Conservation (phyloP, 2,888 invertebrate genomes). For the Mesochorus sp. region DNA sequence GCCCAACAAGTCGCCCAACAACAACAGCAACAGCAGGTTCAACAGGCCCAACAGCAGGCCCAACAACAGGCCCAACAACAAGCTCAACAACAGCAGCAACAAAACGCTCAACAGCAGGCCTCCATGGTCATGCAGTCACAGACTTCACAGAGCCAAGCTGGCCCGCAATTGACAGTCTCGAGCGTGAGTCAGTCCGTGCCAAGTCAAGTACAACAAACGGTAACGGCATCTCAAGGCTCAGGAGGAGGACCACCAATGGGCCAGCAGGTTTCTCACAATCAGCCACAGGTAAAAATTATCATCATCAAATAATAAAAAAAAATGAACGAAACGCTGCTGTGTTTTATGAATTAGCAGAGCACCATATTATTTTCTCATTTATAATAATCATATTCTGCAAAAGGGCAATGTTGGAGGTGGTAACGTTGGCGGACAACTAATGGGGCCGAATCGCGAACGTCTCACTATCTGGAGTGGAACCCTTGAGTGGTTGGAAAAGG, state of each 20-base stretch:
- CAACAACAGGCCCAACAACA: constrained; percentile 77
- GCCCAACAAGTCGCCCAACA: constrained; percentile 70
- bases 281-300: constrained; percentile 70
- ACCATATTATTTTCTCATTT: not conserved
- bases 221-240: constrained; percentile 75
- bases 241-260: constrained; percentile 72
- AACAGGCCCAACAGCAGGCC: constrained; percentile 75
- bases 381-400: no score
- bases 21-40: constrained; percentile 70
- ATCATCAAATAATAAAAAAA: no score
- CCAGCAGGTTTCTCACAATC: constrained; percentile 74
- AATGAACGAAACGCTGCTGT: no score
- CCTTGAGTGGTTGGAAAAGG: constrained; percentile 97
- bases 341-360: no score
- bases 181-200: constrained; percentile 77
- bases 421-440: constrained; percentile 77
- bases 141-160: constrained; percentile 66
- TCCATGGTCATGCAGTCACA: constrained; percentile 76
- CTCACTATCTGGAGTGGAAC: constrained; percentile 91
- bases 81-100: constrained; percentile 75
- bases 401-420: constrained; percentile 73
- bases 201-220: constrained; percentile 78
- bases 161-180: constrained; percentile 75
- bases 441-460: constrained; percentile 82
- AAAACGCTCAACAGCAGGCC: constrained; percentile 76